A percentile compares a stretch with the other conserved stretches of the same genome.
Evolutionary conservation across 2,113 vertebrate genomes (phyloP).

Genomic region (Cisticola juncidis): DNA sequence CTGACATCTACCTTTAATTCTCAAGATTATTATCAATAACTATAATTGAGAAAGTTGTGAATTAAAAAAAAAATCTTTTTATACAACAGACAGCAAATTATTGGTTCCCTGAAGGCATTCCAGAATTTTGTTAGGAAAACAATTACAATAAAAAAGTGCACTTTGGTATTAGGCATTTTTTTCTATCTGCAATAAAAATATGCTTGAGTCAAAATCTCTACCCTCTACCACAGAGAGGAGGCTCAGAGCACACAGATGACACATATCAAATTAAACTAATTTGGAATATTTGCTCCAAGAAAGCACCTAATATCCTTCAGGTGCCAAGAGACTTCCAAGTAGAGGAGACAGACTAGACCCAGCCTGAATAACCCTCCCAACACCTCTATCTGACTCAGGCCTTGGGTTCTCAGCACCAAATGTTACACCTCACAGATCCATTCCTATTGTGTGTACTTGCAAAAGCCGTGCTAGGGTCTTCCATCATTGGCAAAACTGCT

Average conservation of each 20-base stretch:
- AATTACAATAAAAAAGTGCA: not conserved
- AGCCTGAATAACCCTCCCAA: not conserved
- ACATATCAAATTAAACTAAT: not conserved
- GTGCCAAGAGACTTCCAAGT: not conserved
- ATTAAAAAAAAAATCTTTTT: too few relatives aligned
- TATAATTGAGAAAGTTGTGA: not conserved
- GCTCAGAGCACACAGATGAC: not conserved
- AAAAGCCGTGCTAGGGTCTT: not conserved
- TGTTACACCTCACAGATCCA: not conserved
- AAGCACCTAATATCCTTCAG: not conserved
- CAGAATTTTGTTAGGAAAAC: not conserved
- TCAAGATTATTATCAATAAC: not conserved
- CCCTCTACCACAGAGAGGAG: not conserved
- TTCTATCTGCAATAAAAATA: not conserved
- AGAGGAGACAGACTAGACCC: not conserved
- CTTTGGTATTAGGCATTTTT: not conserved
- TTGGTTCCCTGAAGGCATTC: not conserved
- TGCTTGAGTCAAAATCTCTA: not conserved
- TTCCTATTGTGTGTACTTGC: not conserved
- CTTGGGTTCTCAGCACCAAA: rapidly evolving
- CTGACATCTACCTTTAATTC: not conserved
- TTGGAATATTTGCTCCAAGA: not conserved
- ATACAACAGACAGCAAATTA: not conserved
- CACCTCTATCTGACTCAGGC: rapidly evolving
- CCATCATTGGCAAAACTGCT: not conserved